A percentile compares a stretch with the other conserved stretches of the same genome.
Evolutionary conservation across 2,888 invertebrate genomes (phyloP).

Genomic region (Callinectes sapidus): DNA sequence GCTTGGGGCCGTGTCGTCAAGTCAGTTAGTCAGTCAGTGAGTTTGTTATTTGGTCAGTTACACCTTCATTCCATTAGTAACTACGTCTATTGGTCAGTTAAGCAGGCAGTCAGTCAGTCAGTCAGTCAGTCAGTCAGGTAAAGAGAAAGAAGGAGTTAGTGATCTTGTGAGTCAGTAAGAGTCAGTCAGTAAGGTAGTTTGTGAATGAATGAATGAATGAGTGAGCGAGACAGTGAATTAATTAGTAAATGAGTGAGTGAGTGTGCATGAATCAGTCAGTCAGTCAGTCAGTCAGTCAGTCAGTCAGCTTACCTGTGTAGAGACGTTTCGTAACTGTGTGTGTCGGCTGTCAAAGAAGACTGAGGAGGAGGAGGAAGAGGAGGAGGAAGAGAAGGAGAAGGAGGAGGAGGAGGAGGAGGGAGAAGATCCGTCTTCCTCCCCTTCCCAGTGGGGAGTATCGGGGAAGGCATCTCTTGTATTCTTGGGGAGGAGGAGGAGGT

Average conservation of each 20-base stretch:
- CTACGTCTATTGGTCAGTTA: no score
- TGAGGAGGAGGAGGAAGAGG: neutral
- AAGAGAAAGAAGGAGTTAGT: no score
- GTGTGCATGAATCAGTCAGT: neutral
- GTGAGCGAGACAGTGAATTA: neutral
- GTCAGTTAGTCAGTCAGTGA: neutral
- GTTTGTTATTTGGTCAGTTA: neutral
- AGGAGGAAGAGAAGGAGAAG: neutral
- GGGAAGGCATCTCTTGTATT: slow-evolving; percentile 6
- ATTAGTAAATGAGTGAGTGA: neutral
- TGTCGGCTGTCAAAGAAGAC: neutral
- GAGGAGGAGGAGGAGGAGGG: slow-evolving; percentile 30
- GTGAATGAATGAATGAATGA: no score
- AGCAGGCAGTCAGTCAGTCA: no score
- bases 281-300: neutral
- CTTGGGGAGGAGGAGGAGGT: neutral
- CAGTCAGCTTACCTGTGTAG: slow-evolving; percentile 7
- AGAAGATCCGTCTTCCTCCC: neutral
- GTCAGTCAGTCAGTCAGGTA: no score
- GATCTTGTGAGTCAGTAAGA: no score
- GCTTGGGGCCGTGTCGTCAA: neutral
- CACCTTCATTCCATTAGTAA: no score
- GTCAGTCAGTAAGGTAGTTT: no score
- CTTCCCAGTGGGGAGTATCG: neutral
- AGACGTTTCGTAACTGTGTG: slow-evolving; percentile 21